Evolutionary conservation across 1,140 invertebrate species (phyloP), one percentile per base, ranked within the genome.

Genomic region (Scaptomyza montana): DNA sequence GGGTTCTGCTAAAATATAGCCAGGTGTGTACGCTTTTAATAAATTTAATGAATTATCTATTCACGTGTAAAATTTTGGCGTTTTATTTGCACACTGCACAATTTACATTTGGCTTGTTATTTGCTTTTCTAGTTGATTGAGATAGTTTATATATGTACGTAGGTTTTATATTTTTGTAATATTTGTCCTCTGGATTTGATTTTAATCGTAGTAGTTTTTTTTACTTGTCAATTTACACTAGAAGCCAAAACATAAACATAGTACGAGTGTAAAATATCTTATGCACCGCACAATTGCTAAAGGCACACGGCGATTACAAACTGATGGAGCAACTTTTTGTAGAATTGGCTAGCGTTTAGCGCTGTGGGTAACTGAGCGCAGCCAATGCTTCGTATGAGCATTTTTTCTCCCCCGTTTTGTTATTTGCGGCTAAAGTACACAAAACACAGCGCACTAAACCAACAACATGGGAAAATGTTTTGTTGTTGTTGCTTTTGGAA

Each of bases 381-480:
- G 74, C 68, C 74, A 85, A 77, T 76, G 78, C 61, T 45, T 66
- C 78, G 78, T 87, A 87, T 87, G 55, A 73, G 79, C 79, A 79
- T 56, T 75, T 82, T 36, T 9, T 36, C 5, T 9, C 8, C 21
- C 21, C 21, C 21, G 33, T n/a, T 43, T 70, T 74, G 50, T 65
- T 79, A 63, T 65, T 82, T 62, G 66, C 84, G 63, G 66, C 71
- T 89, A 89, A 87, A 87, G 84, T 87, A 89, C 84, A 89, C 80
- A 79, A 62, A 81, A 76, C 61, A 56, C 64, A 59, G 43, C 28
- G 59, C 53, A 43, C 39, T 39, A 59, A 59, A 64, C 39, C 68
- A 73, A 62, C 57, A 76, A 67, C 50, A 67, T 43, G 53, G 43
- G 45, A 55, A 57, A 87, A 87, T 89, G 78, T 72, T 53, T 89